Evolutionary conservation across 2,113 vertebrate genomes (phyloP).

Genomic region (Dicrurus megarhynchus): DNA sequence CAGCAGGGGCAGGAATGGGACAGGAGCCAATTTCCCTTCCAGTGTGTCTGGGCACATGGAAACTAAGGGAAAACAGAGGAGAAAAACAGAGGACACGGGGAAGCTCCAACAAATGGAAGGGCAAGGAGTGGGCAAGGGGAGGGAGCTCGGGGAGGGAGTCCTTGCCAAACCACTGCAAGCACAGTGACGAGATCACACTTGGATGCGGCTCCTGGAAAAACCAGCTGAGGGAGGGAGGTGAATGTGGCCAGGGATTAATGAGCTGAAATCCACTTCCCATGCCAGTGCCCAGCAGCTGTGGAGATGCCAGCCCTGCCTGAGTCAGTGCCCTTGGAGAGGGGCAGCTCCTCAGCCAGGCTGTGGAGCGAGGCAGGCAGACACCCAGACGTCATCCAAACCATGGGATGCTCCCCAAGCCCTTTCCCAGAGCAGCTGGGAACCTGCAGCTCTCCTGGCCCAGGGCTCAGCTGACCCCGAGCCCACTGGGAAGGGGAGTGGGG

Average conservation of each 20-base stretch:
- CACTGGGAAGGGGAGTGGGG: background rate
- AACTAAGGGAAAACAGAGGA: background rate
- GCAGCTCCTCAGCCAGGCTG: background rate
- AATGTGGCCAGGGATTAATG: conserved; percentile 15
- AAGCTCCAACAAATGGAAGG: background rate
- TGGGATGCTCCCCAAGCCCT: background rate
- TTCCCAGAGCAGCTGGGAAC: background rate
- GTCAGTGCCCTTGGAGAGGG: background rate
- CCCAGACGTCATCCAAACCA: background rate
- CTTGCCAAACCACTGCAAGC: conserved; percentile 14
- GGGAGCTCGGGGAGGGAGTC: background rate
- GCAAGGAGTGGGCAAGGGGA: conserved; percentile 6
- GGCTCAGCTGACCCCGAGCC: background rate
- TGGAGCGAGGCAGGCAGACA: background rate
- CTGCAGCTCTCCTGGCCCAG: background rate
- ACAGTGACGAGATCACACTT: background rate
- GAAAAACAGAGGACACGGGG: background rate
- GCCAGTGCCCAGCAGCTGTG: background rate
- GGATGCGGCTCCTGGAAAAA: conserved; percentile 31
- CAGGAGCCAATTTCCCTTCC: background rate
- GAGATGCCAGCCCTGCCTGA: background rate
- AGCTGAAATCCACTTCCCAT: conserved; percentile 25
- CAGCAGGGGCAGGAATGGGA: background rate
- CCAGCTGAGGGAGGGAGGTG: conserved; percentile 21
- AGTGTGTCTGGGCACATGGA: background rate